phyloP scores from a whole-genome alignment of 1,140 invertebrate genomes.

The Bombyx mori region DNA sequence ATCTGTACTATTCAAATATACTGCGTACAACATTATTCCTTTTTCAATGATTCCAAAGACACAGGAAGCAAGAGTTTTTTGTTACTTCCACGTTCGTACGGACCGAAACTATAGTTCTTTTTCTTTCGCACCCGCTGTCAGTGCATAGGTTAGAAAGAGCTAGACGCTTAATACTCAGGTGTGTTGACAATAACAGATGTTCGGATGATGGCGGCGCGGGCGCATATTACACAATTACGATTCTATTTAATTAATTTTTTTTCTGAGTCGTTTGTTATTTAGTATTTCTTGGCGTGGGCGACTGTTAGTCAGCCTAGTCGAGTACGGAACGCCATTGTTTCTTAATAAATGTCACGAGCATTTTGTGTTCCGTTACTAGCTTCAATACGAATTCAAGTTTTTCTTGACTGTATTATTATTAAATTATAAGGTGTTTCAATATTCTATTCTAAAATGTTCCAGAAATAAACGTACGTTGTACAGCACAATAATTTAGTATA shows the following conservation, averaged over 20 bases:
- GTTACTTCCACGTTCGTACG: constrained; percentile 63
- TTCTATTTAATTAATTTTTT: constrained; percentile 68
- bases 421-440: neutral
- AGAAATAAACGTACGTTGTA: no score
- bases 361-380: constrained; percentile 35
- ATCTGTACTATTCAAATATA: constrained; percentile 17
- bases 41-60: constrained; percentile 70
- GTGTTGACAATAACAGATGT: constrained; percentile 70
- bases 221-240: constrained; percentile 67
- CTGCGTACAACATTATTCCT: constrained; percentile 55
- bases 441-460: no score
- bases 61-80: constrained; percentile 70
- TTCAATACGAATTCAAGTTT: constrained; percentile 38
- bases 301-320: constrained; percentile 22
- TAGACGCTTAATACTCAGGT: constrained; percentile 45
- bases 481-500: no score
- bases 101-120: constrained; percentile 32
- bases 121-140: constrained; percentile 26
- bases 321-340: constrained; percentile 39
- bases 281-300: constrained; percentile 39
- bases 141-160: constrained; percentile 27
- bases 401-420: constrained; percentile 19
- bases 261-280: constrained; percentile 40
- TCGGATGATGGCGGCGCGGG: constrained; percentile 48
- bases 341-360: constrained; percentile 32